Evolutionary conservation across 2,888 invertebrate species (phyloP), one percentile per base, ranked within the genome.

Genomic region (Merodon equestris): DNA sequence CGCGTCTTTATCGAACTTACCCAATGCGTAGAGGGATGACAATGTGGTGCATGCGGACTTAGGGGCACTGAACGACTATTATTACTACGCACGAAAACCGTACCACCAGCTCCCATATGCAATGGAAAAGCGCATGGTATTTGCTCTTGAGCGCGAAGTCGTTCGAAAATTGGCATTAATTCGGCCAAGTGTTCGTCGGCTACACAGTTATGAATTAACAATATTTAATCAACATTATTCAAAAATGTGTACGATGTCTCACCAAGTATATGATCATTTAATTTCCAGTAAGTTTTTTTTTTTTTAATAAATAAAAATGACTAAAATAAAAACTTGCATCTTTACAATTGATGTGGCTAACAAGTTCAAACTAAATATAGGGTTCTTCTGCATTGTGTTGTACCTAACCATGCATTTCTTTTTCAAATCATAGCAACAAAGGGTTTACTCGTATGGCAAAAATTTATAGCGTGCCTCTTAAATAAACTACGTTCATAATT

Each of bases 121-220:
- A 95, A 93, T 87, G 96, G 96, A 91, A 95, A 96, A 88, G 96
- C 95, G 91, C 95, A 95, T 89, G 96, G 96, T 86, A 95, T 93
- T 90, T 96, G 95, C 91, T 96, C 95, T 89, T 95, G 94, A 90
- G 95, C 95, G 89, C 96, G 93, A 89, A 96, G 93, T 90, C 94
- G 94, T 92, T 96, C 96, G 93, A 97, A 96, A 91, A 97, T 96
- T 88, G 96, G 96, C 94, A 94, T 96, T 93, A 97, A 92, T 92
- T 96, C 96, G 91, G 93, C 95, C 94, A 97, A 93, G 92, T 96
- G 95, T 92, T 96, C 96, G 92, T 96, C 95, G 91, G 96, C 96
- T 96, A 85, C 61, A 79, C 67, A 75, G 66, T 74, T 57, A 77
- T 66, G 76, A 14, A 71, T 63, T 77, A 67, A 77, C 63, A 72